Conservation (phyloP, 1,140 invertebrate genomes). For the Eupeodes corollae region DNA sequence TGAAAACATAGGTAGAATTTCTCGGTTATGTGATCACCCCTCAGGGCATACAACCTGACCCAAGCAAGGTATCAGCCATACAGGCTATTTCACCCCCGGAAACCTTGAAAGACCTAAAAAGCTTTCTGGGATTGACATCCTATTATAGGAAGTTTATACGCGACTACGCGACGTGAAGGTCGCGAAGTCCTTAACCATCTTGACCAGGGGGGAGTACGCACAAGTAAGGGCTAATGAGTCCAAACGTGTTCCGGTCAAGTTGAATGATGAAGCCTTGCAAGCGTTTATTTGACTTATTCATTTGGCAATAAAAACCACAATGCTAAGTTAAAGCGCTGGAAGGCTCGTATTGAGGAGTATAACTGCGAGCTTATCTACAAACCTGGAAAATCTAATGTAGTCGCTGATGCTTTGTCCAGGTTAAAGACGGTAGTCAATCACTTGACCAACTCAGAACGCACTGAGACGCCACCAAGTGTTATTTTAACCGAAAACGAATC, state of each 20-base stretch:
- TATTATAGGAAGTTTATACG: too few relatives aligned
- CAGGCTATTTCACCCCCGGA: not conserved
- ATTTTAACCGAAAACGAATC: constrained; percentile 3
- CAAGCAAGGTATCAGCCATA: constrained; percentile 1
- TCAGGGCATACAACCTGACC: constrained; percentile 1
- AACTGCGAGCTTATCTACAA: too few relatives aligned
- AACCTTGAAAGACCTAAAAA: constrained; percentile 5
- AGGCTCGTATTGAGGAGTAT: too few relatives aligned
- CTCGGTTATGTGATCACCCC: not conserved
- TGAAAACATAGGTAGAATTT: not conserved
- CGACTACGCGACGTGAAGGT: not conserved
- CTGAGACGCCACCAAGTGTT: constrained; percentile 10
- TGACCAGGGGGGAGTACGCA: not conserved
- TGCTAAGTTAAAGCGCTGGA: constrained; percentile 30
- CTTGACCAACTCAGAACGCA: constrained; percentile 27
- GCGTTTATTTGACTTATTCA: constrained; percentile 34
- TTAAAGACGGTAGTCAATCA: too few relatives aligned
- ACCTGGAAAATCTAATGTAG: too few relatives aligned
- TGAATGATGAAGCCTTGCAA: constrained; percentile 9
- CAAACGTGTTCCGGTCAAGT: too few relatives aligned
- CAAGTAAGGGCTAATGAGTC: constrained; percentile 6
- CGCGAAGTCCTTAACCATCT: not conserved
- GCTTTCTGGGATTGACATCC: not conserved
- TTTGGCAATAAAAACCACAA: constrained; percentile 27
- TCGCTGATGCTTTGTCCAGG: too few relatives aligned